phyloP scores from a whole-genome alignment of 2,888 invertebrate species.

The Drosophila nigritarsus region DNA sequence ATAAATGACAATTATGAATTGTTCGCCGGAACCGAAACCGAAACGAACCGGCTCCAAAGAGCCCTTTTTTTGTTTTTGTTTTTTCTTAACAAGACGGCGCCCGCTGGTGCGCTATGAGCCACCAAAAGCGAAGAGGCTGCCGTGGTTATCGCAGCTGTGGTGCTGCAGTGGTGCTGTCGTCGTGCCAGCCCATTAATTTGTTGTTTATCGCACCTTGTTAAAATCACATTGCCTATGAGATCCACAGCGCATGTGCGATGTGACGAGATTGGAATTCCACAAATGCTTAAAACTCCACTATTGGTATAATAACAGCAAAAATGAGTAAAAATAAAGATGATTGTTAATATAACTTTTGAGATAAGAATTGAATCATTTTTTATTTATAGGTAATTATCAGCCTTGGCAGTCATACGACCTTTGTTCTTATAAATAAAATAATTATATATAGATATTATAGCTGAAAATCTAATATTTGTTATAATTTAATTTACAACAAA shows the following conservation, averaged over 20 bases:
- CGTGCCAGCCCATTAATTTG: conserved; percentile 82
- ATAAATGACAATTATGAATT: conserved; percentile 85
- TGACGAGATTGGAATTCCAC: conserved; percentile 46
- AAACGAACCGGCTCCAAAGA: conserved; percentile 8
- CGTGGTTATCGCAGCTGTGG: conserved; percentile 29
- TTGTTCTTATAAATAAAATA: not conserved
- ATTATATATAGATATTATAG: not conserved
- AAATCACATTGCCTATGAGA: conserved; percentile 72
- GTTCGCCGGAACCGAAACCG: conserved; percentile 56
- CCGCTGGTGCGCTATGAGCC: conserved; percentile 63
- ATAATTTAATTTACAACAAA: too few relatives aligned
- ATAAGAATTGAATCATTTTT: not conserved
- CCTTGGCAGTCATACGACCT: not conserved
- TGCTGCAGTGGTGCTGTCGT: conserved; percentile 58
- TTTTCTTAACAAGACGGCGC: conserved; percentile 53
- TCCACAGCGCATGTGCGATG: conserved; percentile 5
- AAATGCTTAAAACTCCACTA: conserved; percentile 14
- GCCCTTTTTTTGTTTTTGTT: conserved; percentile 27
- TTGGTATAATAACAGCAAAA: not conserved
- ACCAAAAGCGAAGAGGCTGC: conserved; percentile 3
- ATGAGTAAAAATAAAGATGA: not conserved
- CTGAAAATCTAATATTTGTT: not conserved
- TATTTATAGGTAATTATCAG: not conserved
- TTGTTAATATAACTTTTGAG: not conserved
- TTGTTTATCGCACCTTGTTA: conserved; percentile 85